phyloP scores from a whole-genome alignment of 2,888 invertebrate species.

The Netelia fuscicornis region DNA sequence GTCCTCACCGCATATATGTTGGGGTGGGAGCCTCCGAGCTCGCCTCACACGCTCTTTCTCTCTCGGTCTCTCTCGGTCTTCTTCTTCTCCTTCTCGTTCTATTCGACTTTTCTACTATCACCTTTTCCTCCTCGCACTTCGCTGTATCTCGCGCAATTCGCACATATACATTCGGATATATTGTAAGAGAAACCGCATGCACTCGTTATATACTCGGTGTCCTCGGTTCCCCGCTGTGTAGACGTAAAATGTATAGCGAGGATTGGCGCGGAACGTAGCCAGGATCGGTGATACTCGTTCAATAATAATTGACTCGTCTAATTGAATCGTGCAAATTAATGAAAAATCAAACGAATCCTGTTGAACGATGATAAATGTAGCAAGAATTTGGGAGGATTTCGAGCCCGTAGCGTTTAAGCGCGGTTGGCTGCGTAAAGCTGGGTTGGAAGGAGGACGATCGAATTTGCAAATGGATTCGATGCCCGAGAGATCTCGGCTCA shows the following conservation, averaged over 20 bases:
- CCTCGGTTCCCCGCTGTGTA: constrained; percentile 37
- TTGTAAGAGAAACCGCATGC: constrained; percentile 65
- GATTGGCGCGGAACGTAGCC: too few species aligned
- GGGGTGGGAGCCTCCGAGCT: constrained; percentile 78
- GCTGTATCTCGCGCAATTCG: background rate
- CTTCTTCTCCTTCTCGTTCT: constrained; percentile 60
- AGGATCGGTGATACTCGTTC: too few species aligned
- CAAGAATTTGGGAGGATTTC: too few species aligned
- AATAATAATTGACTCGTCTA: too few species aligned
- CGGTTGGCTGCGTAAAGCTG: too few species aligned
- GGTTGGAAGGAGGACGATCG: background rate
- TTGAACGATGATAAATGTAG: too few species aligned
- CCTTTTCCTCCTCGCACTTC: constrained; percentile 42
- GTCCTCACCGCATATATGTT: constrained; percentile 84
- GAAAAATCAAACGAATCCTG: too few species aligned
- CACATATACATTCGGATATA: background rate
- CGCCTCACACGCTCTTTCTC: constrained; percentile 58
- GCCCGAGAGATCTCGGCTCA: constrained; percentile 32
- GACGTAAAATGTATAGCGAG: too few species aligned
- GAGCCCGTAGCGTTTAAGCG: background rate
- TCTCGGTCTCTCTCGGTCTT: constrained; percentile 68
- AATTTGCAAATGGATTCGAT: constrained; percentile 52
- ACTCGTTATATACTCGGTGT: constrained; percentile 43
- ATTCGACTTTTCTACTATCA: constrained; percentile 60
- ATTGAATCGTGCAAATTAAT: too few species aligned